Evolutionary conservation across 2,113 vertebrate species (phyloP), one percentile per base, ranked within the genome.

Genomic region (Scalopus aquaticus): DNA sequence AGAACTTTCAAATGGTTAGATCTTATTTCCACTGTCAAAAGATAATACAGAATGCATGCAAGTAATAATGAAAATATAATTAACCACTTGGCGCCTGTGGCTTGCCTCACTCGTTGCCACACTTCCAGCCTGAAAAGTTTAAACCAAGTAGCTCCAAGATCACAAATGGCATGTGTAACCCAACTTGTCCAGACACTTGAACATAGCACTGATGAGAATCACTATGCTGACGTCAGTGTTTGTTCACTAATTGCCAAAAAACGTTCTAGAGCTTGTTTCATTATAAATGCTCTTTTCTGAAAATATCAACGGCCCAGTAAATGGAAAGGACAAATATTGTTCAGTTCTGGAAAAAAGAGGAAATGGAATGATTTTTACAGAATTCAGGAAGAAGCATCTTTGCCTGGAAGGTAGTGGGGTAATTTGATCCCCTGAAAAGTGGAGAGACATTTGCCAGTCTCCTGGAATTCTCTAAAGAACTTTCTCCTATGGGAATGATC

Each of bases 21-120:
- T 92, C 42, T 74, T 86, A 42, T 88, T 96, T 91, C 88, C 79
- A 2, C 77, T 92, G 64, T 65, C 86, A 12, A 12, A 73, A 88
- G 90, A 96, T 70, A 77, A 46, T 54, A 77, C 72, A 82, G 51
- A 73, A 56, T 83, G 77, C 69, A 93, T 80, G 69, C 74, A 91
- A 77, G 92, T 96, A 94, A 81, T 82, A 87, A 85, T 37, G 77
- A 86, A 94, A 97, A 80, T 42, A 77, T 76, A 96, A 13, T 3
- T 7, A 95, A 78, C 76, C 54, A 58, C 32, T 80, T 54, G 19
- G 95, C 39, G 26, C 86, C 95, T 94, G 58, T 78, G 65, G 94
- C 78, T 58, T 84, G 78, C 79, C 96, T 92, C 13, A 44, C 54
- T 90, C 70, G 6, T 76, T 65, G 62, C 73, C 94, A 88, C 78